Percentiles rank a stretch among this genome's conserved stretches.
phyloP scores from a whole-genome alignment of 1,140 invertebrate genomes.

The Caenorhabditis remanei region DNA sequence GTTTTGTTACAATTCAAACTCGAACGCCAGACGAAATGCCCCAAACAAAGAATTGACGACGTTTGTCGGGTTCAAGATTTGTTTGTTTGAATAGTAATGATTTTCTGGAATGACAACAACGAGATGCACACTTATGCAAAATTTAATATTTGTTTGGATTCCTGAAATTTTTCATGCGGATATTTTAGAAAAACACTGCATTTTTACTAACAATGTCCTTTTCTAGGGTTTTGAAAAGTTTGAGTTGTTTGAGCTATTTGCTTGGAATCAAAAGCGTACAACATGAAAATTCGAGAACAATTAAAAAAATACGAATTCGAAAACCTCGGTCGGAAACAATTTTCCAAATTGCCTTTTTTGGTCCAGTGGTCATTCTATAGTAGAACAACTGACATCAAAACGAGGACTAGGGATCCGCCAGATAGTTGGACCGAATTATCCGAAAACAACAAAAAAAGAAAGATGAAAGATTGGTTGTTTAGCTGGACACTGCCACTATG shows the following conservation, averaged over 20 bases:
- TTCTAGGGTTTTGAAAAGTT: too few relatives aligned
- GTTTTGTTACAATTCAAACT: constrained; percentile 31
- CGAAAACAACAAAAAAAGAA: neutral
- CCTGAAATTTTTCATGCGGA: too few relatives aligned
- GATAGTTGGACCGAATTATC: neutral
- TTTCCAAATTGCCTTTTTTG: neutral
- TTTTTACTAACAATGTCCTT: too few relatives aligned
- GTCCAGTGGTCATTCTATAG: neutral
- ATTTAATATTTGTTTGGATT: too few relatives aligned
- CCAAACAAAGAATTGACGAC: neutral
- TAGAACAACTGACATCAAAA: neutral
- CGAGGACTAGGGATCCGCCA: neutral
- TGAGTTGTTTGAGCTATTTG: too few relatives aligned
- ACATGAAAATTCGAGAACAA: neutral
- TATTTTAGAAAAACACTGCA: too few relatives aligned
- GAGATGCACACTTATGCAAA: neutral
- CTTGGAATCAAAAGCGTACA: neutral
- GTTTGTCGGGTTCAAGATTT: constrained; percentile 20
- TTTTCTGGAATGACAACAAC: neutral
- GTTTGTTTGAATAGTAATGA: constrained; percentile 36
- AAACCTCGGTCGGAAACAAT: neutral
- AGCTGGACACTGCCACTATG: constrained; percentile 22
- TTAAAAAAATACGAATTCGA: neutral
- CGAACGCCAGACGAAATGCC: neutral
- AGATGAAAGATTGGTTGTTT: constrained; percentile 28